Conservation (phyloP, 2,888 invertebrate species). For the Trachelus tabidus region DNA sequence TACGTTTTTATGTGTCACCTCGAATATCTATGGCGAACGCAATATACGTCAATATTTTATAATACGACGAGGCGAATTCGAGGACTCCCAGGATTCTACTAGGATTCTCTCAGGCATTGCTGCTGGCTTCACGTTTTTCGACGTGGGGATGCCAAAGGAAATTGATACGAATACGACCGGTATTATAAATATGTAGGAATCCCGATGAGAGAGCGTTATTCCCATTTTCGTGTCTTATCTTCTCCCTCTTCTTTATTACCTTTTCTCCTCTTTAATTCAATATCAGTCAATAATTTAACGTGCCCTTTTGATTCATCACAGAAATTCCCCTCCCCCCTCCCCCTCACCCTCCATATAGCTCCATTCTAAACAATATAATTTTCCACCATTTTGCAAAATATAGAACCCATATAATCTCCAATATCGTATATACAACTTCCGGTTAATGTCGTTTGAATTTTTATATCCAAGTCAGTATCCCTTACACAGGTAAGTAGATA, state of each 20-base stretch:
- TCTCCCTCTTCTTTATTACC: background rate
- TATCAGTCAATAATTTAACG: slow-evolving; percentile 56
- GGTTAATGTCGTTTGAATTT: background rate
- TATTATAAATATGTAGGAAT: slow-evolving; percentile 32
- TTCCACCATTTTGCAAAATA: background rate
- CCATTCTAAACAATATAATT: background rate
- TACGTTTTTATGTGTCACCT: slow-evolving; percentile 33
- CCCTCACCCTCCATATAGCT: background rate
- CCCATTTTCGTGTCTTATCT: background rate
- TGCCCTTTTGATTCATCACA: slow-evolving; percentile 49
- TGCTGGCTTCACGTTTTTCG: slow-evolving; percentile 41
- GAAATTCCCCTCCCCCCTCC: background rate
- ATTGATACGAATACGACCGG: slow-evolving; percentile 45
- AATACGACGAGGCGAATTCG: slow-evolving; percentile 31
- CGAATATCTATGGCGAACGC: slow-evolving; percentile 33
- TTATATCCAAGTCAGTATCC: background rate
- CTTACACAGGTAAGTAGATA: background rate
- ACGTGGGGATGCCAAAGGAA: slow-evolving; percentile 28
- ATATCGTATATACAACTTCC: background rate
- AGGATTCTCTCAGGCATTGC: background rate
- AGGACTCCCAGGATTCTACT: slow-evolving; percentile 11
- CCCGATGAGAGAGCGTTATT: slow-evolving; percentile 21
- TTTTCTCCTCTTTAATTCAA: slow-evolving; percentile 52
- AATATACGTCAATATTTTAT: slow-evolving; percentile 47
- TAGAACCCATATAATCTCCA: background rate